phyloP scores from a whole-genome alignment of 2,888 invertebrate species.

The Pardosa pseudoannulata region DNA sequence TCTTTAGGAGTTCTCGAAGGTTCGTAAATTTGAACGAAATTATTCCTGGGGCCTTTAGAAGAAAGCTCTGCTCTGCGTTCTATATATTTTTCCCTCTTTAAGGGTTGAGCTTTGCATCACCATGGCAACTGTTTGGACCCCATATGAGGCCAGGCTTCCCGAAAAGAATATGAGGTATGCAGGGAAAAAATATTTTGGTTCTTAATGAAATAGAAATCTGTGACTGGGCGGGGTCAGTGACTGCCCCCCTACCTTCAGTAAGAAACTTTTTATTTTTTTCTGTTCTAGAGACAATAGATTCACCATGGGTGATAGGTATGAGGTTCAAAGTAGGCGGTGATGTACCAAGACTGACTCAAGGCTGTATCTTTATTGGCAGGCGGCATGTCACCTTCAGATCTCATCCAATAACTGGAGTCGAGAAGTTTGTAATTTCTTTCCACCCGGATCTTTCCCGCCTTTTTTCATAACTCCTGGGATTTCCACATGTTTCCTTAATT shows the following conservation, averaged over 20 bases:
- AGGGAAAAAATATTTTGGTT: conserved; percentile 40
- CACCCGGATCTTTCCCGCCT: neutral
- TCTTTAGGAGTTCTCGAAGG: conserved; percentile 40
- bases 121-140: conserved; percentile 52
- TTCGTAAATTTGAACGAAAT: conserved; percentile 70
- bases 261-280: conserved; percentile 31
- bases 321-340: conserved; percentile 26
- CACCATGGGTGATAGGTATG: neutral
- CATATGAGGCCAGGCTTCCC: conserved; percentile 57
- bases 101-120: conserved; percentile 25
- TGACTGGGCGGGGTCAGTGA: conserved; percentile 44
- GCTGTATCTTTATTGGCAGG: conserved; percentile 32
- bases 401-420: conserved; percentile 23
- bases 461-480: neutral
- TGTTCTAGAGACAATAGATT: conserved; percentile 54
- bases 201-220: conserved; percentile 69
- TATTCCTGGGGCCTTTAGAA: conserved; percentile 45
- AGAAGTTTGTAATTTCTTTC: conserved; percentile 19
- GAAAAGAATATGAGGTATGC: conserved; percentile 17
- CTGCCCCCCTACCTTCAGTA: conserved; percentile 22
- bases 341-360: neutral
- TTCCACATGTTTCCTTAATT: neutral
- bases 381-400: conserved; percentile 18
- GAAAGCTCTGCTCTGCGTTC: neutral
- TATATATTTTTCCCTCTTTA: conserved; percentile 14